Conservation (phyloP, 1,140 invertebrate genomes). For the Arctopsyche grandis region DNA sequence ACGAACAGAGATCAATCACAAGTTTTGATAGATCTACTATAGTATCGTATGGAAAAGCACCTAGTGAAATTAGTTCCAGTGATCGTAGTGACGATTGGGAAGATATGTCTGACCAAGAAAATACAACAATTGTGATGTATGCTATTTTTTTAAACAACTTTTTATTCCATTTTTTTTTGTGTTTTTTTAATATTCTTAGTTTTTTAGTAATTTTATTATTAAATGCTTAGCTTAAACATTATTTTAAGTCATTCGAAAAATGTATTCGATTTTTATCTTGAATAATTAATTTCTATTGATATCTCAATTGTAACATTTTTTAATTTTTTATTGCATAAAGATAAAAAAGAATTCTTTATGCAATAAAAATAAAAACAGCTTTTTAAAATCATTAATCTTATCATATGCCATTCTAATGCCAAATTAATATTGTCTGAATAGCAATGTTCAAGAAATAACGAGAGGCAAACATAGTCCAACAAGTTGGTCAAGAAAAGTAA, state of each 20-base stretch:
- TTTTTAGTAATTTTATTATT: background rate
- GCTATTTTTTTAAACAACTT: slow-evolving; percentile 52
- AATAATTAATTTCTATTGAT: too few relatives aligned
- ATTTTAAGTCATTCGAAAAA: too few relatives aligned
- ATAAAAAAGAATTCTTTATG: too few relatives aligned
- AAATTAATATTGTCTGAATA: too few relatives aligned
- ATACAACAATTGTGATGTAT: slow-evolving; percentile 65
- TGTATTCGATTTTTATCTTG: too few relatives aligned
- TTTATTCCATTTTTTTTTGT: too few relatives aligned
- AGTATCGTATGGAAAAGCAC: slow-evolving; percentile 62
- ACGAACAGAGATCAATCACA: slow-evolving; percentile 67
- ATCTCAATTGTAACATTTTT: too few relatives aligned
- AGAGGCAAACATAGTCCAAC: slow-evolving; percentile 62
- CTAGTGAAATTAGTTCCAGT: slow-evolving; percentile 65
- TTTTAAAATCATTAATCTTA: too few relatives aligned
- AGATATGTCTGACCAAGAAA: slow-evolving; percentile 71
- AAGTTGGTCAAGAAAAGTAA: slow-evolving; percentile 66
- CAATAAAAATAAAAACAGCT: too few relatives aligned
- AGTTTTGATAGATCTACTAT: slow-evolving; percentile 66
- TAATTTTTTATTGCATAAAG: too few relatives aligned
- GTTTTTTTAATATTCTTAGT: too few relatives aligned
- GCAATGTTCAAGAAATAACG: slow-evolving; percentile 56
- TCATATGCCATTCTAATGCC: too few relatives aligned
- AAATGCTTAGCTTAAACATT: background rate
- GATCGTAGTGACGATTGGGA: slow-evolving; percentile 75